A percentile compares a stretch with the other conserved stretches of the same genome.
These are phyloP conservation scores for Coelinius sp. DNA, from an alignment of 2,888 invertebrate genomes.

Conservation along the genomic window DNA sequence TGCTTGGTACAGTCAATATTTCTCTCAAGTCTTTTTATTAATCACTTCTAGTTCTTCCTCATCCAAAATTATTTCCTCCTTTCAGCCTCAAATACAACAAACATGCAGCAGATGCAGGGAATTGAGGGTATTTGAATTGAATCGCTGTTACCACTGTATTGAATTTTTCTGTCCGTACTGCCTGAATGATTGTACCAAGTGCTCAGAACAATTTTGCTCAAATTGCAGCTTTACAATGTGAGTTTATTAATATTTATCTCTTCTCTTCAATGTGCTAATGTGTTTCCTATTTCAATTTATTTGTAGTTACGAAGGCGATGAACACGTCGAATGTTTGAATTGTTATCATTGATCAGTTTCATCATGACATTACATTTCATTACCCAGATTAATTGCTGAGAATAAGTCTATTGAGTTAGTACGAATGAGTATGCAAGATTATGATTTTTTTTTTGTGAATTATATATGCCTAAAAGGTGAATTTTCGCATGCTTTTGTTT, in stretches of 20 bases:
- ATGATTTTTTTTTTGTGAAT: neutral
- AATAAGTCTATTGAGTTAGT: neutral
- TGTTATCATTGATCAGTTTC: constrained; percentile 54
- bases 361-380: neutral
- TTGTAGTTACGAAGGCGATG: constrained; percentile 57
- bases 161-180: constrained; percentile 57
- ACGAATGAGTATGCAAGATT: neutral
- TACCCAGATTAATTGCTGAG: neutral
- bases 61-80: constrained; percentile 14
- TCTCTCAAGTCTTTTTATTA: neutral
- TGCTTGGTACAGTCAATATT: constrained; percentile 47
- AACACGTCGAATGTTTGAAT: constrained; percentile 55
- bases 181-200: constrained; percentile 52
- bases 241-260: constrained; percentile 48
- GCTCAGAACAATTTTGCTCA: constrained; percentile 57
- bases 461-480: constrained; percentile 2
- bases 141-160: constrained; percentile 59
- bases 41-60: neutral
- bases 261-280: neutral
- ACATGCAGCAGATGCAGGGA: constrained; percentile 53
- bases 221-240: constrained; percentile 59
- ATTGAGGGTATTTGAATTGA: constrained; percentile 46
- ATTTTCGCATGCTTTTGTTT: constrained; percentile 16
- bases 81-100: constrained; percentile 46
- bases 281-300: constrained; percentile 5